Evolutionary conservation across 2,113 vertebrate genomes (phyloP).

Genomic region (Acinonyx jubatus): DNA sequence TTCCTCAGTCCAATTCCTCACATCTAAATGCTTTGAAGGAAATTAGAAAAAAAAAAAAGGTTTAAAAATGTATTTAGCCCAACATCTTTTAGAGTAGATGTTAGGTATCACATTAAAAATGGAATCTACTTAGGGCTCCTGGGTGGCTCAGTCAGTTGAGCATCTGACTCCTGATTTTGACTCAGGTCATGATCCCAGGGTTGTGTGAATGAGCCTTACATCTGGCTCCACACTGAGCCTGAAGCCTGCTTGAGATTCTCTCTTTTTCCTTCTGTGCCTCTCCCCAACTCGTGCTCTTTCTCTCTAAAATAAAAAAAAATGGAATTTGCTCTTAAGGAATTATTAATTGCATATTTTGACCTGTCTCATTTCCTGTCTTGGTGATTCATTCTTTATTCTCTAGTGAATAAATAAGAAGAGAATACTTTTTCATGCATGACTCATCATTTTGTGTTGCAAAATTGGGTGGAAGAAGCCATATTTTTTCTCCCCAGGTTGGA

Average conservation of each 20-base stretch:
- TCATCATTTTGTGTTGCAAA: not conserved
- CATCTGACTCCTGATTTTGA: no score
- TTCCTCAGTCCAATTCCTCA: not conserved
- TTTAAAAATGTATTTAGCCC: constrained; percentile 11
- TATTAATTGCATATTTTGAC: not conserved
- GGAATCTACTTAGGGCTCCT: not conserved
- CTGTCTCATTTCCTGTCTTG: not conserved
- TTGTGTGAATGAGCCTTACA: no score
- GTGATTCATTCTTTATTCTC: not conserved
- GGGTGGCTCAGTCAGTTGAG: no score
- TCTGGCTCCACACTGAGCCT: no score
- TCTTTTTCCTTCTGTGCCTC: no score
- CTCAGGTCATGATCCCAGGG: no score
- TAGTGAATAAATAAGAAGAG: not conserved
- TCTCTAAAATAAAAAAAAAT: not conserved
- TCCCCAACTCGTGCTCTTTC: no score
- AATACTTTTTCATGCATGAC: not conserved
- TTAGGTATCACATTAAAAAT: constrained; percentile 25
- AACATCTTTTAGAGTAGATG: not conserved
- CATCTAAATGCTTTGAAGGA: constrained; percentile 33
- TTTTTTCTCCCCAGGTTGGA: not conserved
- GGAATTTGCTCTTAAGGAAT: constrained; percentile 18
- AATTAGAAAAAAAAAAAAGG: constrained; percentile 19
- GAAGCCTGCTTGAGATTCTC: no score
- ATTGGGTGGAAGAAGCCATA: not conserved